Evolutionary conservation across 2,797 vertebrate species (phyloP).

Genomic region (Prunella strophiata): DNA sequence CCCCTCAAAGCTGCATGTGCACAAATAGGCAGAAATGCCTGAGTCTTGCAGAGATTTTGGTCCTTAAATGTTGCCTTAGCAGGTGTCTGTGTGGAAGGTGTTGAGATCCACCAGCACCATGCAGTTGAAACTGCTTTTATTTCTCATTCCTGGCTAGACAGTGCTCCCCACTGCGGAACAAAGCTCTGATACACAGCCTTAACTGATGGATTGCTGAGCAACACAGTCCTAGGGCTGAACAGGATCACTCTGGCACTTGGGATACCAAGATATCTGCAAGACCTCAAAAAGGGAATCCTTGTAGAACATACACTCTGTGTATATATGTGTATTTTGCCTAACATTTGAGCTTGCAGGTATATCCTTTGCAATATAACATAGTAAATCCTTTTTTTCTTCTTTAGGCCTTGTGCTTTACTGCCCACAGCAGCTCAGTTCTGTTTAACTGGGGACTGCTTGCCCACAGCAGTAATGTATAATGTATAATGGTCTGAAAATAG

Average conservation of each 20-base stretch:
- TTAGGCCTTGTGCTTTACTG: neutral
- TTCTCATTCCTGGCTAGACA: neutral
- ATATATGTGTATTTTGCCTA: neutral
- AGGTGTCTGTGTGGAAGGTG: neutral
- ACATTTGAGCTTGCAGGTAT: neutral
- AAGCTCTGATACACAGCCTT: neutral
- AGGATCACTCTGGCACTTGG: neutral
- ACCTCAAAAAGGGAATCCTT: neutral
- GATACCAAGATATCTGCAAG: neutral
- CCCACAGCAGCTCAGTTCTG: neutral
- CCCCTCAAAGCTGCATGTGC: accelerated
- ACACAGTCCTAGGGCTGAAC: neutral
- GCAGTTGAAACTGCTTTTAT: neutral
- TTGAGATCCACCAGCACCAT: neutral
- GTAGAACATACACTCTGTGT: neutral
- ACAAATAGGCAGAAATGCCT: neutral
- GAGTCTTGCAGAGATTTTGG: neutral
- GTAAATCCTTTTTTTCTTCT: neutral
- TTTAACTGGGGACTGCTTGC: neutral
- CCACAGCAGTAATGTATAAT: neutral
- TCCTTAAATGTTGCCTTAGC: neutral
- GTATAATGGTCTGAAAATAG: neutral
- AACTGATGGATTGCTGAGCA: neutral
- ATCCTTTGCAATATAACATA: neutral
- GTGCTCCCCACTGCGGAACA: neutral